A percentile compares a stretch with the other conserved stretches of the same genome.
These are phyloP conservation scores for Heliothis subflexa DNA, from an alignment of 1,140 invertebrate genomes.

Conservation along the genomic window DNA sequence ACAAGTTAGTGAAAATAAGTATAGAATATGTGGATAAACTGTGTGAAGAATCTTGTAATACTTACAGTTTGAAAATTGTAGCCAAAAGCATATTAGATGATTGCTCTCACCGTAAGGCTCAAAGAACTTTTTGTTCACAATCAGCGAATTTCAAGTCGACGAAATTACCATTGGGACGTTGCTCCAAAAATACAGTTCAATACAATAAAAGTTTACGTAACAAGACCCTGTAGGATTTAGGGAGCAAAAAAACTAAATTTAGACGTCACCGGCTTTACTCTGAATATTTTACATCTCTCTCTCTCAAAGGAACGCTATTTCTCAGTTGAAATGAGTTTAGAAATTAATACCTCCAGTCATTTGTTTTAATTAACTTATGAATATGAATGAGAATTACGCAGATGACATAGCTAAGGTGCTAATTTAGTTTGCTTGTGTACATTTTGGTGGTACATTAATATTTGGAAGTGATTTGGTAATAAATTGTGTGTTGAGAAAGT, in stretches of 20 bases:
- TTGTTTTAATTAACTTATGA: constrained; percentile 69
- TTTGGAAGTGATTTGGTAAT: constrained; percentile 37
- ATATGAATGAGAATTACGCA: constrained; percentile 61
- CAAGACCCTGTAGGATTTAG: constrained; percentile 16
- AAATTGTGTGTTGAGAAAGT: not conserved
- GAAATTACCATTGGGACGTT: too few species aligned
- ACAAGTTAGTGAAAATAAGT: too few species aligned
- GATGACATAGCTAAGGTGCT: constrained; percentile 55
- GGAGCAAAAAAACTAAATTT: constrained; percentile 31
- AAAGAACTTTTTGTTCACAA: too few species aligned
- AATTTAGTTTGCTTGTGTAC: constrained; percentile 49
- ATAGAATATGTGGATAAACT: too few species aligned
- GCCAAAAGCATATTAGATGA: too few species aligned
- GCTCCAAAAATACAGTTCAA: not conserved
- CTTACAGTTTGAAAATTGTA: too few species aligned
- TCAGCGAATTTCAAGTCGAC: too few species aligned
- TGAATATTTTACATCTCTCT: constrained; percentile 47
- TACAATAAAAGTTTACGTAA: constrained; percentile 30
- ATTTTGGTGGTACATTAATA: constrained; percentile 49
- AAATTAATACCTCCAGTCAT: constrained; percentile 66
- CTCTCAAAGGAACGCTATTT: constrained; percentile 53
- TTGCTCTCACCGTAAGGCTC: too few species aligned
- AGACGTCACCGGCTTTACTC: constrained; percentile 23
- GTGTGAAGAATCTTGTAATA: too few species aligned
- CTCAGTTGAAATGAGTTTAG: constrained; percentile 56